Conservation (phyloP, 2,888 invertebrate genomes). For the Limnephilus auricula region DNA sequence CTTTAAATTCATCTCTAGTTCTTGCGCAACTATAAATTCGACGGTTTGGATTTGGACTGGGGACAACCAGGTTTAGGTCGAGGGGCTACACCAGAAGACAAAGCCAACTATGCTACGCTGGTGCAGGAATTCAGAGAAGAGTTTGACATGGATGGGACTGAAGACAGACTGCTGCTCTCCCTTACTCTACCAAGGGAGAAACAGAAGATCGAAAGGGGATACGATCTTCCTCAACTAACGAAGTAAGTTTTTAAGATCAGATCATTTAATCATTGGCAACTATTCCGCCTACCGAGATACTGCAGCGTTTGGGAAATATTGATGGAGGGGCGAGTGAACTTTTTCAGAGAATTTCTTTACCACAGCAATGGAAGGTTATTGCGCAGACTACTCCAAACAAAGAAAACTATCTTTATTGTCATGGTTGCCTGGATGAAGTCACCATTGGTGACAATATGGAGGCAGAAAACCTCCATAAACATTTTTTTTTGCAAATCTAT, state of each 20-base stretch:
- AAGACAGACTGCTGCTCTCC: slow-evolving; percentile 1
- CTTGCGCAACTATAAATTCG: slow-evolving; percentile 83
- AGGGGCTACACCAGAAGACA: slow-evolving; percentile 9
- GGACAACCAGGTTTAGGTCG: slow-evolving; percentile 79
- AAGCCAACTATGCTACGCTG: slow-evolving; percentile 23
- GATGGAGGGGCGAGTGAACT: too few species aligned
- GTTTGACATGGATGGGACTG: not conserved
- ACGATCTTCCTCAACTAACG: slow-evolving; percentile 3
- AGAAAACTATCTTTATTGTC: too few species aligned
- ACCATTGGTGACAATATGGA: too few species aligned
- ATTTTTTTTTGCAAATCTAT: too few species aligned
- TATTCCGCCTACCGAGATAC: too few species aligned
- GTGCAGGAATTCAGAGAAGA: slow-evolving; percentile 25
- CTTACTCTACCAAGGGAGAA: not conserved
- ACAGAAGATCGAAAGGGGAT: not conserved
- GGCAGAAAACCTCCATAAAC: too few species aligned
- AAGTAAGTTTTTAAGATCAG: not conserved
- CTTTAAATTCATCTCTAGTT: slow-evolving; percentile 67
- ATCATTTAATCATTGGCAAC: not conserved
- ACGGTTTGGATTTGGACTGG: slow-evolving; percentile 86
- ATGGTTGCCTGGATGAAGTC: too few species aligned
- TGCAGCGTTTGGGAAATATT: too few species aligned
- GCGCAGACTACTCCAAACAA: too few species aligned
- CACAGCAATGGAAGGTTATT: too few species aligned
- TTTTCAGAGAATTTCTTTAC: too few species aligned